phyloP scores from a whole-genome alignment of 53 echinoderm and acorn worm species.

The Zoroaster sp. region DNA sequence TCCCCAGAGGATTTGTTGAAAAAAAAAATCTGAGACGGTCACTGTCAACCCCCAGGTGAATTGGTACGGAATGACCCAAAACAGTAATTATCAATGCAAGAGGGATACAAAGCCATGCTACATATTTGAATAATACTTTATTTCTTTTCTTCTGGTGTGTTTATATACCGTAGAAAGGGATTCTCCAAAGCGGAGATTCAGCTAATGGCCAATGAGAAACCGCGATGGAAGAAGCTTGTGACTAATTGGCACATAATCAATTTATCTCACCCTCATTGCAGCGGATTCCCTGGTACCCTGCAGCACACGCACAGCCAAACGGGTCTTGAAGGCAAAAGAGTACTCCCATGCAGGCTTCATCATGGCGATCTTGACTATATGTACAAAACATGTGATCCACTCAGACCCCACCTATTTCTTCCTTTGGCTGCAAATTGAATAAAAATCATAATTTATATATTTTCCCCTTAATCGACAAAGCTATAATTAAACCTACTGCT shows the following conservation, averaged over 20 bases:
- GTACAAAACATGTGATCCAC: background rate
- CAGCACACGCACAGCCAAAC: slow-evolving; percentile 54
- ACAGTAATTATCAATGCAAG: too few species aligned
- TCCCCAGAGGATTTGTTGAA: too few species aligned
- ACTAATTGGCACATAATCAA: background rate
- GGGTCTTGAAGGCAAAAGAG: slow-evolving; percentile 59
- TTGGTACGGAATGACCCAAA: too few species aligned
- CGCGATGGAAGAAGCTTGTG: background rate
- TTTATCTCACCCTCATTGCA: slow-evolving; percentile 8
- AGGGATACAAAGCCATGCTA: too few species aligned
- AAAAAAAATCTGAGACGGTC: too few species aligned
- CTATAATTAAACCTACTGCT: too few species aligned
- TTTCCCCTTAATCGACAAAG: too few species aligned
- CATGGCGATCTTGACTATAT: background rate
- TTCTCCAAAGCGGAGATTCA: background rate
- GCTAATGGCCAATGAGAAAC: background rate
- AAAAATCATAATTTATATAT: too few species aligned
- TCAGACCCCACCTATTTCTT: slow-evolving; percentile 34
- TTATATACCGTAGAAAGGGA: too few species aligned
- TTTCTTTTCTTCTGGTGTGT: too few species aligned
- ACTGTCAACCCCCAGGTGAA: too few species aligned
- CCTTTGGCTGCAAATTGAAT: slow-evolving; percentile 18
- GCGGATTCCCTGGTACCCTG: slow-evolving; percentile 37
- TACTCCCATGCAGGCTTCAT: background rate
- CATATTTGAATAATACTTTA: too few species aligned